phyloP scores from a whole-genome alignment of 2,113 vertebrate species.

The Tor tambroides region DNA sequence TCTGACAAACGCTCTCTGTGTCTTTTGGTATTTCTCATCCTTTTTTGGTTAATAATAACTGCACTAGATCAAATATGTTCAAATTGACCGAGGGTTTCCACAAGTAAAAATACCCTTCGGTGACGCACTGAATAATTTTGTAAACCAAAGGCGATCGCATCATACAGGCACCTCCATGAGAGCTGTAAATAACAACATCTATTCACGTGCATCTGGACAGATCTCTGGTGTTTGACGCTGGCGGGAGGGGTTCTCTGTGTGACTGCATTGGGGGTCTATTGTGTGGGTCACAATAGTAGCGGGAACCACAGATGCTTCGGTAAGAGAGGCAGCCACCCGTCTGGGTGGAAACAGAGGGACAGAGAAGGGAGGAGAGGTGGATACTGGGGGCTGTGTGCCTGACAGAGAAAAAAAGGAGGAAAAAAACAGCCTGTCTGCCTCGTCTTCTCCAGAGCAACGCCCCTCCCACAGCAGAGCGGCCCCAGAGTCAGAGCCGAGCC shows the following conservation, averaged over 20 bases:
- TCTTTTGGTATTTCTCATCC: not conserved
- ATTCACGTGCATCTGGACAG: not conserved
- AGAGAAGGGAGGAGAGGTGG: constrained; percentile 42
- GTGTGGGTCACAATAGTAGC: constrained; percentile 74
- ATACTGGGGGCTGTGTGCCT: constrained; percentile 45
- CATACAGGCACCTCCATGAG: not conserved
- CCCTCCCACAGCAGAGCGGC: constrained; percentile 56
- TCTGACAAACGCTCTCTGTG: not conserved
- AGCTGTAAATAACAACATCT: constrained; percentile 30
- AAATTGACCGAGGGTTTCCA: not conserved
- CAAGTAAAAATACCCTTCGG: not conserved
- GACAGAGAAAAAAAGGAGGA: not conserved
- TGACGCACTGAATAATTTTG: not conserved
- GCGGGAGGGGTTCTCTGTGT: not conserved
- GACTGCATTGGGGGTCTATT: constrained; percentile 62
- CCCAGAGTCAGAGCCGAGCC: not conserved
- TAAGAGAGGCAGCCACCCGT: constrained; percentile 70
- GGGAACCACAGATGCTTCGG: constrained; percentile 72
- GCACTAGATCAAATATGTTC: not conserved
- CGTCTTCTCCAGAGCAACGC: constrained; percentile 61
- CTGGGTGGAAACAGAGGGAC: constrained; percentile 49
- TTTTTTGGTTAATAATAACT: not conserved
- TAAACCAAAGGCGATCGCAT: not conserved
- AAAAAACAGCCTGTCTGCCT: constrained; percentile 55
- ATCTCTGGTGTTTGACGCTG: not conserved